phyloP scores from a whole-genome alignment of 2,888 invertebrate genomes.

The Pseudeuparius sepicola region DNA sequence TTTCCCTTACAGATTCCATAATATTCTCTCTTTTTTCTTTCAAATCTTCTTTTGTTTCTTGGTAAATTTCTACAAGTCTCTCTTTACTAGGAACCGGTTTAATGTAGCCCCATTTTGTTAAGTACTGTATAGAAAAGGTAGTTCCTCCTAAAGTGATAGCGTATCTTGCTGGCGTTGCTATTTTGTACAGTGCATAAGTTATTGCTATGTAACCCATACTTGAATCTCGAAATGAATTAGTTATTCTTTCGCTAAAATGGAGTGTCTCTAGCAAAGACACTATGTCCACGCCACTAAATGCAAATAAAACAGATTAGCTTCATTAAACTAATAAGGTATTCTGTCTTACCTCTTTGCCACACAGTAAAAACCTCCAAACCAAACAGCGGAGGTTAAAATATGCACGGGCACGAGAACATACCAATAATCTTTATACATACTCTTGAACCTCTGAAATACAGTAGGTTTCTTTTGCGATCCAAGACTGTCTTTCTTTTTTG shows the following conservation, averaged over 20 bases:
- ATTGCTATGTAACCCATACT: slow-evolving; percentile 83
- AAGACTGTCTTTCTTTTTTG: too few species aligned
- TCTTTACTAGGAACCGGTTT: slow-evolving; percentile 66
- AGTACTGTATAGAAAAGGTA: slow-evolving; percentile 71
- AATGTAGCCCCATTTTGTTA: slow-evolving; percentile 71
- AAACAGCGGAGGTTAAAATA: slow-evolving; percentile 72
- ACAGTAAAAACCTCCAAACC: slow-evolving; percentile 85
- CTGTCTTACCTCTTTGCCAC: slow-evolving; percentile 67
- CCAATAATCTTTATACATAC: slow-evolving; percentile 94
- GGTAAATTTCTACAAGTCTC: slow-evolving; percentile 52
- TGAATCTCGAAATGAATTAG: slow-evolving; percentile 66
- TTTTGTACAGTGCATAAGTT: slow-evolving; percentile 86
- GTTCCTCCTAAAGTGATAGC: slow-evolving; percentile 88
- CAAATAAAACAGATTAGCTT: slow-evolving; percentile 7
- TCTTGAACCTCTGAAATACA: slow-evolving; percentile 73
- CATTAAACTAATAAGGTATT: slow-evolving; percentile 1
- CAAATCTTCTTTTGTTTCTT: slow-evolving; percentile 50
- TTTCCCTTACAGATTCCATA: slow-evolving; percentile 18
- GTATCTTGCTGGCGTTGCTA: slow-evolving; percentile 83
- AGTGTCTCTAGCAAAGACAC: slow-evolving; percentile 64
- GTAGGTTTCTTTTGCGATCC: slow-evolving; percentile 47
- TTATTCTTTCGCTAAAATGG: slow-evolving; percentile 67
- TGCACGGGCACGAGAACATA: slow-evolving; percentile 94
- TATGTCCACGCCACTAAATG: slow-evolving; percentile 83
- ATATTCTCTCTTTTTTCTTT: slow-evolving; percentile 42